Base-by-base conservation (phyloP, 2,113 vertebrate species). In the Synodontis membranacea region DNA sequence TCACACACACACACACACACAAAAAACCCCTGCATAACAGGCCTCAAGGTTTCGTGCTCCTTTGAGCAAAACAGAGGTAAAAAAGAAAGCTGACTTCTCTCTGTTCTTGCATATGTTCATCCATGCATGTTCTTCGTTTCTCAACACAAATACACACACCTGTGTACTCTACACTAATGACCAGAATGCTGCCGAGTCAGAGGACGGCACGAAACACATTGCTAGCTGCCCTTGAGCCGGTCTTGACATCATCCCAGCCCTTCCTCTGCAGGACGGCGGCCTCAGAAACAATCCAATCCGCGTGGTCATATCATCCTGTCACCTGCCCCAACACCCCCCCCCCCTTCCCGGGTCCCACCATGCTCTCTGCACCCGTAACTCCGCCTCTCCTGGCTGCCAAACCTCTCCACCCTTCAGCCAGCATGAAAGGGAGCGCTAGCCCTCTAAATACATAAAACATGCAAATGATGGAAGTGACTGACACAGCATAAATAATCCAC, bases 401-500 rank as follows among this genome's bases (percentile, higher is more conserved):
- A 88, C 79, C 82, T 85, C 87, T 88, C 78, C 64, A 83, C 85
- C 64, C 81, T 86, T 90, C 90, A 87, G 85, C 91, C 84, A 86
- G 88, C 89, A 86, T 89, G 86, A 90, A 90, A 91, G 88, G 84
- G 74, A 84, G 58, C 70, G 81, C 48, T 83, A 84, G 80, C 84
- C 72, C 75, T 81, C 84, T 86, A 90, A 81, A 82, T 88, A 90
- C 86, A 89, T 89, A 88, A 89, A 90, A 88, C 90, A 92, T 91
- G 93, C 92, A 92, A 92, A 92, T 89, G 88, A 92, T 79, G 86
- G 82, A 82, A 86, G 88, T 92, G 89, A 91, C 91, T 88, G 90
- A 92, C 87, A 90, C 89, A 79, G 89, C 89, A 94, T 95, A 92
- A 95, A 94, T 94, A 95, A 95, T 92, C 92, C 92, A 94, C 92